Evolutionary conservation across 2,888 invertebrate genomes (phyloP).

Genomic region (Papilio protenor): DNA sequence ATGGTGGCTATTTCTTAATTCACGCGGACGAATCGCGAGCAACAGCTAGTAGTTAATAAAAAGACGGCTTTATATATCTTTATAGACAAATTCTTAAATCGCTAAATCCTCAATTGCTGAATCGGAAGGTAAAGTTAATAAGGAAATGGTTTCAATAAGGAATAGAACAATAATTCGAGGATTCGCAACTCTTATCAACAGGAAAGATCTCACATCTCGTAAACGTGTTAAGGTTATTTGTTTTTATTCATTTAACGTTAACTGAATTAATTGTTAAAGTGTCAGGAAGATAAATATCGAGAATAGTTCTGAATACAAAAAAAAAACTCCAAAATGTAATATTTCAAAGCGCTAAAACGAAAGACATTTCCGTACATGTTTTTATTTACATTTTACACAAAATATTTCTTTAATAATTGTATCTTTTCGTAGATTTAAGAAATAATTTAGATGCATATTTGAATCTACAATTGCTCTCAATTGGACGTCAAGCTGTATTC

Average conservation of each 20-base stretch:
- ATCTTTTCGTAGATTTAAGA: too few relatives aligned
- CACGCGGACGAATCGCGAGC: too few relatives aligned
- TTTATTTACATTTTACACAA: too few relatives aligned
- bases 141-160: neutral
- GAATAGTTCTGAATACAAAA: neutral
- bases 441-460: too few relatives aligned
- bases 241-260: conserved; percentile 21
- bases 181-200: conserved; percentile 11
- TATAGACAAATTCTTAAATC: neutral
- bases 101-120: neutral
- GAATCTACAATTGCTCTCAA: too few relatives aligned
- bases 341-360: too few relatives aligned
- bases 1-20: too few relatives aligned
- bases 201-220: conserved; percentile 12
- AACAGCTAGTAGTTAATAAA: neutral
- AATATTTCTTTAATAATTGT: too few relatives aligned
- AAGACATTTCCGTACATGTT: too few relatives aligned
- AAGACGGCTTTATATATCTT: too few relatives aligned
- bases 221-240: conserved; percentile 34
- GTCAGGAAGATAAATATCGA: conserved; percentile 17
- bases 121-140: neutral
- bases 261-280: neutral
- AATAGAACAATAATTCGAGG: conserved; percentile 6
- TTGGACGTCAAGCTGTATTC: too few relatives aligned
- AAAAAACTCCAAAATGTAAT: neutral